Evolutionary conservation across 1,140 invertebrate genomes (phyloP), one percentile per base, ranked within the genome.

Genomic region (Camponotus floridanus): DNA sequence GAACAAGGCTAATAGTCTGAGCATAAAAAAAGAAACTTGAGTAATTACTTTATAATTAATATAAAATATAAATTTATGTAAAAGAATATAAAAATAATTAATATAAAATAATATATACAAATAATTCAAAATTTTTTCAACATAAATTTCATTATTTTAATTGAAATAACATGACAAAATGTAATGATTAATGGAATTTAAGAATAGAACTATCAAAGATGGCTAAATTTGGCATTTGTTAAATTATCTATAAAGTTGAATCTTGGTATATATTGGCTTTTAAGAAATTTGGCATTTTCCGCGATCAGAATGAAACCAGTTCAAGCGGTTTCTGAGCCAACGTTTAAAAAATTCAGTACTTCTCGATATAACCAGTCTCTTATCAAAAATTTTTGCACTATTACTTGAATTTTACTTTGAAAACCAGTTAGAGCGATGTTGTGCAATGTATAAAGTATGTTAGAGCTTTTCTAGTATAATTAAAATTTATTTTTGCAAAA

Each of bases 401-500:
- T 74, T 39, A 61, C 18, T 15, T 73, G 0, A 39, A 21, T 73
- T 81, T 74, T 7, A 36, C 4, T 74, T 26, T 7, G 8, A 9
- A 13, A 83, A 73, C 55, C 13, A 62, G 79, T 83, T 6, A n/a
- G 68, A 26, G 70, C 39, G 13, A 57, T 62, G 8, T 74, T 74
- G n/a, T n/a, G 42, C 13, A 83, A 70, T 42, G 8, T 15, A 26
- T 15, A 42, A 9, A 68, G 39, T 18, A 18, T 13, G 26, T 3
- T 45, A 61, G 26, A 81, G 26, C 7, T 59, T 21, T 45, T 9
- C 13, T n/a, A 4, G 7, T 26, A 18, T 15, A 51, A 45, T 45
- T 6, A 6, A 26, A 45, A 48, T 31, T 45, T 8, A 33, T 73
- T 83, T 74, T 61, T 73, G 3, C 42, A 45, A 62, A 21, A 13